Evolutionary conservation across 2,113 vertebrate genomes (phyloP).

Genomic region (Ariopsis seemanni): DNA sequence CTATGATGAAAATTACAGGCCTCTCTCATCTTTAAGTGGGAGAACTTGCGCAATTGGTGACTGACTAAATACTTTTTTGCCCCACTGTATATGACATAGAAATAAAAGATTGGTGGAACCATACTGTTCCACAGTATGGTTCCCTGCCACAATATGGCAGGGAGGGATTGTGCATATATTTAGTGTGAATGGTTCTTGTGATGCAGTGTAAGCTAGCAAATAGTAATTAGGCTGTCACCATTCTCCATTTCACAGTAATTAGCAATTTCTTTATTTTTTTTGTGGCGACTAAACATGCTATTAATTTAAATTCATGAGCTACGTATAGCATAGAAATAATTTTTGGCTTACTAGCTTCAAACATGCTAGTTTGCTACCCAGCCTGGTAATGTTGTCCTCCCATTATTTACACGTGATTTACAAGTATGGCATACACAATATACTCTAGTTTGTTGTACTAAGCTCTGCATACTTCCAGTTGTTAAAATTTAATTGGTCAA

Average conservation of each 20-base stretch:
- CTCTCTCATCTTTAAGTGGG: too few species aligned
- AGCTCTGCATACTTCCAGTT: background rate
- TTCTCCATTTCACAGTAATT: conserved; percentile 7
- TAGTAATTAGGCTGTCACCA: background rate
- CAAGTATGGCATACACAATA: background rate
- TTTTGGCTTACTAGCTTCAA: background rate
- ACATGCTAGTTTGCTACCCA: background rate
- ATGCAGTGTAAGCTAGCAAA: background rate
- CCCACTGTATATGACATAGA: background rate
- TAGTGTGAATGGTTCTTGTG: background rate
- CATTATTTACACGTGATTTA: background rate
- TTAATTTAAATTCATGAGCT: background rate
- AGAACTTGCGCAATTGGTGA: too few species aligned
- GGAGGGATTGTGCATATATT: background rate
- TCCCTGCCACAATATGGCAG: background rate
- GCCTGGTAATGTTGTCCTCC: background rate
- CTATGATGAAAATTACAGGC: too few species aligned
- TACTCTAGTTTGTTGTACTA: background rate
- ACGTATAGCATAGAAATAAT: background rate
- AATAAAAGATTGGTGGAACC: background rate
- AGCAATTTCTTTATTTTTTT: background rate
- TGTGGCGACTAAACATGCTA: background rate
- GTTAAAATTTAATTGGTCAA: background rate
- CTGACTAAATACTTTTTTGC: too few species aligned
- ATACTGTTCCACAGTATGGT: background rate